Evolutionary conservation across 2,113 vertebrate genomes (phyloP).

Genomic region (Cairina moschata): DNA sequence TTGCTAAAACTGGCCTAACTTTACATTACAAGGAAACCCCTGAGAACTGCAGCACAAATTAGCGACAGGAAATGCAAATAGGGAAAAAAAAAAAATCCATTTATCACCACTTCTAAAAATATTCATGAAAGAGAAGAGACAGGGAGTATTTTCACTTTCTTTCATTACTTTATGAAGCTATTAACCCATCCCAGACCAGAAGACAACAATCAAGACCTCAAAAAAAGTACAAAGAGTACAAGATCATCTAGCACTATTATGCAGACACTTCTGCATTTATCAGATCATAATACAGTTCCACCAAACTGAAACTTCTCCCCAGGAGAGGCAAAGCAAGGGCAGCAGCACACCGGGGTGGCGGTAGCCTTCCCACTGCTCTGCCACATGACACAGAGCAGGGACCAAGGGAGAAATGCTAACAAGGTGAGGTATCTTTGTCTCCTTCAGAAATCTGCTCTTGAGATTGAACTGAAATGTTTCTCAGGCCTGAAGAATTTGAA

Average conservation of each 20-base stretch:
- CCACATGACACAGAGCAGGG: neutral
- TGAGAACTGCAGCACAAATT: neutral
- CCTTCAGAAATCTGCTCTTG: neutral
- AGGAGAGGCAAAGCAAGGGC: neutral
- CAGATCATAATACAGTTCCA: neutral
- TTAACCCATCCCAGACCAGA: neutral
- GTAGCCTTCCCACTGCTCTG: neutral
- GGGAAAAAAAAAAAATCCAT: neutral
- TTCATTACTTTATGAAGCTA: neutral
- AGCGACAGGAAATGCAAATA: neutral
- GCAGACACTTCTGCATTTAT: neutral
- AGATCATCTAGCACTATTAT: neutral
- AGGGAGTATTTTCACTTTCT: neutral
- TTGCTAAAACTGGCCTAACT: neutral
- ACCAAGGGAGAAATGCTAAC: neutral
- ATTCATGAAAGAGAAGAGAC: neutral
- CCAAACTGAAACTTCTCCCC: neutral
- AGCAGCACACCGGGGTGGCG: neutral
- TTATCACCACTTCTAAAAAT: slow-evolving; percentile 5
- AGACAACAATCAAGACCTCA: neutral
- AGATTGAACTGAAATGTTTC: neutral
- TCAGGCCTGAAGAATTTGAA: neutral
- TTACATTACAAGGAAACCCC: neutral
- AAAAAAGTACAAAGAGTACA: neutral
- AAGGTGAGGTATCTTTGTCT: neutral